A percentile compares a stretch with the other conserved stretches of the same genome.
Conservation (phyloP, 30 jellyfish, hydroid and myxozoan genomes). For the Aurelia sp. region DNA sequence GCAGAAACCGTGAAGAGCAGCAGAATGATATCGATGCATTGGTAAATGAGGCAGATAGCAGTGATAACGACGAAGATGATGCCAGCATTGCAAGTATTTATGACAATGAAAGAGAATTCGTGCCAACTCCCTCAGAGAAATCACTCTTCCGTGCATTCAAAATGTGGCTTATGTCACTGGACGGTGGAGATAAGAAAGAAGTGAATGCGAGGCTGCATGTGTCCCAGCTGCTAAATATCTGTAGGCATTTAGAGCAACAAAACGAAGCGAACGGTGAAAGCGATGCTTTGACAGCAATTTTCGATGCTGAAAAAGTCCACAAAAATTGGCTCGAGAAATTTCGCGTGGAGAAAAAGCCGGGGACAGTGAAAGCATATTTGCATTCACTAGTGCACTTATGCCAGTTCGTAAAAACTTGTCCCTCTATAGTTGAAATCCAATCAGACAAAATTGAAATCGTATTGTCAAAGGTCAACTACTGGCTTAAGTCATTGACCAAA, state of each 20-base stretch:
- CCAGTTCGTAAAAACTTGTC: too few species aligned
- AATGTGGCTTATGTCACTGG: conserved; percentile 29
- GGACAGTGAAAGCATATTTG: neutral
- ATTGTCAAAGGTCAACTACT: too few species aligned
- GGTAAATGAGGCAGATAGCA: too few species aligned
- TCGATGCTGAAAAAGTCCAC: neutral
- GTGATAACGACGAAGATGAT: too few species aligned
- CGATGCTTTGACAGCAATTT: neutral
- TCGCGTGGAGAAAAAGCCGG: conserved; percentile 8
- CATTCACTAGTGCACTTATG: too few species aligned
- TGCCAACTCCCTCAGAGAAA: neutral
- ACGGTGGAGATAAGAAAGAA: conserved; percentile 20
- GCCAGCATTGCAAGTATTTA: too few species aligned
- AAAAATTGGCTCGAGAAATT: conserved; percentile 8
- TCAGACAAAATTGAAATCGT: too few species aligned
- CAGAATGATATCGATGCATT: too few species aligned
- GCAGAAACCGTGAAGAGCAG: too few species aligned
- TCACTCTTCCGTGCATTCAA: neutral
- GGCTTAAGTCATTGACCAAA: too few species aligned
- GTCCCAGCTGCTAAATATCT: neutral
- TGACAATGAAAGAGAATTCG: neutral
- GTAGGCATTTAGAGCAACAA: neutral
- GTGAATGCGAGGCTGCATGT: conserved; percentile 10
- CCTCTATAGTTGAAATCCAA: too few species aligned
- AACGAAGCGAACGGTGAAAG: neutral